These are phyloP conservation scores for Isurus oxyrinchus DNA, from an alignment of 2,113 vertebrate species.

Conservation along the genomic window DNA sequence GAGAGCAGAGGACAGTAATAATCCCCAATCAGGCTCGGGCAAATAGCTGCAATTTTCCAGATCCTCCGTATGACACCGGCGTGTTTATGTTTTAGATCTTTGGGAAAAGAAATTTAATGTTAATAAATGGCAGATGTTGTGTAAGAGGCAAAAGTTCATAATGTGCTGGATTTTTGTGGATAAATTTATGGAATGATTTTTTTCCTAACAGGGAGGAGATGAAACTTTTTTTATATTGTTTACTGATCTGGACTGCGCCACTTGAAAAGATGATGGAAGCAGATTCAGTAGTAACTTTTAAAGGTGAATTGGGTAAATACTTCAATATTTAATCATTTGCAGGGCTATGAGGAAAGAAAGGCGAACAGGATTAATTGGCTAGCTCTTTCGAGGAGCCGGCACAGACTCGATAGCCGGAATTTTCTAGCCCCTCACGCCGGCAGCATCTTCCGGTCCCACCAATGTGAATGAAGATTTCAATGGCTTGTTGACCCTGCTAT, in stretches of 20 bases:
- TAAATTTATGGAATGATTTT: not conserved
- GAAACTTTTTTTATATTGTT: not conserved
- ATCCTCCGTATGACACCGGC: not conserved
- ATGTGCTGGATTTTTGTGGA: not conserved
- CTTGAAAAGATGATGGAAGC: not conserved
- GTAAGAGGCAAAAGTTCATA: not conserved
- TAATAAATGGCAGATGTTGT: constrained; percentile 22
- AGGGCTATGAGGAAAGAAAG: not conserved
- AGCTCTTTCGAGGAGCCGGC: not conserved
- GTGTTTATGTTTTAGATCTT: not conserved
- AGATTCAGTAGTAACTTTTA: not conserved
- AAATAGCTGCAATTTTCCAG: not conserved
- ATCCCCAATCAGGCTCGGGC: not conserved
- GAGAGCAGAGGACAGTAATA: not conserved
- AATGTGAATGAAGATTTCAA: no score
- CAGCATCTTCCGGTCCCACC: no score
- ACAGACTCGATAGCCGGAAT: not conserved
- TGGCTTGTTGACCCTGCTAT: no score
- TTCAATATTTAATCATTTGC: not conserved
- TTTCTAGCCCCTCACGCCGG: no score
- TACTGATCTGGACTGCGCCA: not conserved
- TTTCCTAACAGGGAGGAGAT: not conserved
- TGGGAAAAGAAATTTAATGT: constrained; percentile 7
- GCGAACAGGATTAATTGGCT: not conserved
- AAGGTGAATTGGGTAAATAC: not conserved